phyloP scores from a whole-genome alignment of 2,888 invertebrate species.

The Drosophila acutilabella region DNA sequence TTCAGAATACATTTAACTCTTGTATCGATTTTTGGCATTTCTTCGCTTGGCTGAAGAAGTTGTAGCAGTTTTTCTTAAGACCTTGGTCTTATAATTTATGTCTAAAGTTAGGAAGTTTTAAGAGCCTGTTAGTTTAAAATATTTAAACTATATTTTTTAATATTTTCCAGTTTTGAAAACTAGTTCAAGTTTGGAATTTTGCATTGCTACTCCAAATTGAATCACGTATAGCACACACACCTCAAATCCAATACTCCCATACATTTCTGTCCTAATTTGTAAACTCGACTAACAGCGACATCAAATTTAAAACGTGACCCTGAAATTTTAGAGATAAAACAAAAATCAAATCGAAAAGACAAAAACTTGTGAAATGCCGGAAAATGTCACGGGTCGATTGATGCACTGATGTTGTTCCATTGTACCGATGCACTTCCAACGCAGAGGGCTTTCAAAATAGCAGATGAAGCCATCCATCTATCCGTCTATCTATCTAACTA shows the following conservation, averaged over 20 bases:
- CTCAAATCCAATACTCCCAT: background rate
- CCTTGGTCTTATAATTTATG: too few relatives aligned
- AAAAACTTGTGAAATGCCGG: slow-evolving; percentile 61
- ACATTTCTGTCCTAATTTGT: slow-evolving; percentile 19
- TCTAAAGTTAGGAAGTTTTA: background rate
- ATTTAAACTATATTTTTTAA: background rate
- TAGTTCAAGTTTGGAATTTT: background rate
- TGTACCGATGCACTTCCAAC: slow-evolving; percentile 35
- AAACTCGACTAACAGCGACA: slow-evolving; percentile 15
- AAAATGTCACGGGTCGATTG: background rate
- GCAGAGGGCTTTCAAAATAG: slow-evolving; percentile 50
- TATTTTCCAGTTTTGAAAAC: too few relatives aligned
- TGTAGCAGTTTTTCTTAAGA: too few relatives aligned
- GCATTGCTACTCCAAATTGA: slow-evolving; percentile 1
- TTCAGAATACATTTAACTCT: background rate
- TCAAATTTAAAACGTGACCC: slow-evolving; percentile 59
- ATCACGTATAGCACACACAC: background rate
- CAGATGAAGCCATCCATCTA: slow-evolving; percentile 22
- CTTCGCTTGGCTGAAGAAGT: too few relatives aligned
- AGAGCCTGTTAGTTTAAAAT: background rate
- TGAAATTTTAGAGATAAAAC: slow-evolving; percentile 48
- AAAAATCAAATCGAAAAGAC: background rate
- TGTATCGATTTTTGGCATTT: background rate
- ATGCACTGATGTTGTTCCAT: slow-evolving; percentile 4
- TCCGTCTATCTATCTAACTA: slow-evolving; percentile 13